Percentiles rank a stretch among this genome's conserved stretches.
Conservation (phyloP, 2,113 vertebrate species). For the Gymnarchus niloticus region DNA sequence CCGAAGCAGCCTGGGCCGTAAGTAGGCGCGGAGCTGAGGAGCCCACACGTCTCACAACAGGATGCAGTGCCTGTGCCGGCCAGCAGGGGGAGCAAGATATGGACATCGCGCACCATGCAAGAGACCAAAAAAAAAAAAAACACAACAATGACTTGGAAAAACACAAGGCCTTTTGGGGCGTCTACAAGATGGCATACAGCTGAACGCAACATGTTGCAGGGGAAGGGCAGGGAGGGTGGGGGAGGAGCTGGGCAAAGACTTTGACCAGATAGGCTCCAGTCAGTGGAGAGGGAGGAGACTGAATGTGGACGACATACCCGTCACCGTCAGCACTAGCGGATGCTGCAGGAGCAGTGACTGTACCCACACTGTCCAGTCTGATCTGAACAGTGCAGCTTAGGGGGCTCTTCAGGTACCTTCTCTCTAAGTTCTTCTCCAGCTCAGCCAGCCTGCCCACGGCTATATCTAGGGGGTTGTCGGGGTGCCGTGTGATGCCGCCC, state of each 20-base stretch:
- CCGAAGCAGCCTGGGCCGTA: background rate
- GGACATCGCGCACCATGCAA: slow-evolving; percentile 74
- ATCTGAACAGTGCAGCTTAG: slow-evolving; percentile 99
- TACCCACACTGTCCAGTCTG: slow-evolving; percentile 99
- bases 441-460: slow-evolving; percentile 97
- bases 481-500: slow-evolving; percentile 82
- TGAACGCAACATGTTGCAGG: background rate
- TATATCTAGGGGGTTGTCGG: slow-evolving; percentile 99
- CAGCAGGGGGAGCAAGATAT: slow-evolving; percentile 12
- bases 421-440: slow-evolving; percentile 99
- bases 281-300: slow-evolving; percentile 67
- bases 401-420: slow-evolving; percentile 99
- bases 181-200: background rate
- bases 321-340: slow-evolving; percentile 99
- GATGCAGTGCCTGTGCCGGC: background rate
- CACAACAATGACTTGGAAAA: slow-evolving; percentile 40
- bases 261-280: slow-evolving; percentile 78
- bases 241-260: slow-evolving; percentile 44
- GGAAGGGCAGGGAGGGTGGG: slow-evolving; percentile 65
- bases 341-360: slow-evolving; percentile 99
- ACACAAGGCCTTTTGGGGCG: background rate
- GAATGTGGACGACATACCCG: slow-evolving; percentile 75
- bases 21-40: background rate
- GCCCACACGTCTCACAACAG: background rate
- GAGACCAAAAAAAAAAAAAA: slow-evolving; percentile 61